Evolutionary conservation across 2,113 vertebrate genomes (phyloP).

Genomic region (Chlorodrepanis virens): DNA sequence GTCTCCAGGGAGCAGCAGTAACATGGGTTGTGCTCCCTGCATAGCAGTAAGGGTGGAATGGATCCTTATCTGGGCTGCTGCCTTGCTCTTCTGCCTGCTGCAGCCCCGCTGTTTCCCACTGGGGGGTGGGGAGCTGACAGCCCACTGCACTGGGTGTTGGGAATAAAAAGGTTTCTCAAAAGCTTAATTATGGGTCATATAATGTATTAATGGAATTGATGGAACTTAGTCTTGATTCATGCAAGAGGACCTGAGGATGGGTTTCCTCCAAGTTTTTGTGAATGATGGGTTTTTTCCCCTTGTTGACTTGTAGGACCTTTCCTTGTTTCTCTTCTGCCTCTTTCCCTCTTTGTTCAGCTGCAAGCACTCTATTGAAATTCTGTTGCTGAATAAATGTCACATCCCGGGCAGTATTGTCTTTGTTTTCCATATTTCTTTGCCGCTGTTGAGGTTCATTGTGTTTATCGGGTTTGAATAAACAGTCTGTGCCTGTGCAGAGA

Average conservation of each 20-base stretch:
- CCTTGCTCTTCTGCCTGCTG: background rate
- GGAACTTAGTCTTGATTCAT: background rate
- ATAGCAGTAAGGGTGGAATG: accelerated
- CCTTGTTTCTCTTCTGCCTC: background rate
- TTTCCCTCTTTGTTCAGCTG: background rate
- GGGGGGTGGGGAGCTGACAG: background rate
- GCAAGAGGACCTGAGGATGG: background rate
- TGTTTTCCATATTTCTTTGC: slow-evolving; percentile 1
- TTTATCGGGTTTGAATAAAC: background rate
- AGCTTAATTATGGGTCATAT: background rate
- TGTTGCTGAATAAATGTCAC: background rate
- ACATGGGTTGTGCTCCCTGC: background rate
- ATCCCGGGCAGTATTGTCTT: background rate
- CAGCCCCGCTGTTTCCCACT: background rate
- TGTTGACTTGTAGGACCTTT: background rate
- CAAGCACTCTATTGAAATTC: background rate
- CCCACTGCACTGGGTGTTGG: background rate
- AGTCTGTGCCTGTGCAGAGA: background rate
- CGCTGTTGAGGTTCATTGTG: background rate
- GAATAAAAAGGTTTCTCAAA: background rate
- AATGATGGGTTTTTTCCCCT: background rate
- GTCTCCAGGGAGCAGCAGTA: background rate
- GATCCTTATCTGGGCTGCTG: background rate
- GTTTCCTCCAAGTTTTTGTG: background rate
- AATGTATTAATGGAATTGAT: background rate